A percentile compares a stretch with the other conserved stretches of the same genome.
Conservation (phyloP, 2,888 invertebrate species). For the Portevinia maculata region DNA sequence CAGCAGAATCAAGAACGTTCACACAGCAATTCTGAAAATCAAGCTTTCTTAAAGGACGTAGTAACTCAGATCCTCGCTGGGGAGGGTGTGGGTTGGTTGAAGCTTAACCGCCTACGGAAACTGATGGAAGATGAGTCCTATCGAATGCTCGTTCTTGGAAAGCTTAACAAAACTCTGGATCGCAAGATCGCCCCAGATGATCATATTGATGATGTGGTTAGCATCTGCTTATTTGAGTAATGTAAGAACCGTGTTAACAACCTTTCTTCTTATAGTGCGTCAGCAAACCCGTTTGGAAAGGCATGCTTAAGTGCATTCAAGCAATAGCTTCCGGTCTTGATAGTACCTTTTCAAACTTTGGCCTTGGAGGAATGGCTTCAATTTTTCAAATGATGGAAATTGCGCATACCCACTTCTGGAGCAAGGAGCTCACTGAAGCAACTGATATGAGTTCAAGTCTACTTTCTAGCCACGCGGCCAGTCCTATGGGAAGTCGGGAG, state of each 20-base stretch:
- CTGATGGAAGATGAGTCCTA: constrained; percentile 99
- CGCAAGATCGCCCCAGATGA: constrained; percentile 97
- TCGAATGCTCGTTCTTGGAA: constrained; percentile 96
- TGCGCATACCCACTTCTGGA: constrained; percentile 99
- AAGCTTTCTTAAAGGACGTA: constrained; percentile 95
- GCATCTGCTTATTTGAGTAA: constrained; percentile 78
- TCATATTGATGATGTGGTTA: constrained; percentile 98
- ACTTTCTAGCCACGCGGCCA: constrained; percentile 81
- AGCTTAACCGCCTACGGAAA: constrained; percentile 94
- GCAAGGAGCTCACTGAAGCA: constrained; percentile 89
- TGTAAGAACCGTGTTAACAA: too few species aligned
- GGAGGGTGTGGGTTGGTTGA: constrained; percentile 94
- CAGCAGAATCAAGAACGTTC: constrained; percentile 88
- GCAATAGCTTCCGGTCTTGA: constrained; percentile 96
- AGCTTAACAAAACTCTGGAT: constrained; percentile 96
- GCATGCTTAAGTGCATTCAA: constrained; percentile 95
- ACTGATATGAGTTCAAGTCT: constrained; percentile 82
- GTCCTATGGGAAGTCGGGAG: constrained; percentile 87
- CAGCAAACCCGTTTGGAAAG: constrained; percentile 96
- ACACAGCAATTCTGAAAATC: constrained; percentile 94
- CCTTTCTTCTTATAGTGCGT: constrained; percentile 87
- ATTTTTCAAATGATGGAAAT: constrained; percentile 98
- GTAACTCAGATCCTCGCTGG: constrained; percentile 83
- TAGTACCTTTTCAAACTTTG: constrained; percentile 95
- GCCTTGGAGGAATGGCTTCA: constrained; percentile 98